Conservation (phyloP, 2,888 invertebrate species). For the Blera fallax region DNA sequence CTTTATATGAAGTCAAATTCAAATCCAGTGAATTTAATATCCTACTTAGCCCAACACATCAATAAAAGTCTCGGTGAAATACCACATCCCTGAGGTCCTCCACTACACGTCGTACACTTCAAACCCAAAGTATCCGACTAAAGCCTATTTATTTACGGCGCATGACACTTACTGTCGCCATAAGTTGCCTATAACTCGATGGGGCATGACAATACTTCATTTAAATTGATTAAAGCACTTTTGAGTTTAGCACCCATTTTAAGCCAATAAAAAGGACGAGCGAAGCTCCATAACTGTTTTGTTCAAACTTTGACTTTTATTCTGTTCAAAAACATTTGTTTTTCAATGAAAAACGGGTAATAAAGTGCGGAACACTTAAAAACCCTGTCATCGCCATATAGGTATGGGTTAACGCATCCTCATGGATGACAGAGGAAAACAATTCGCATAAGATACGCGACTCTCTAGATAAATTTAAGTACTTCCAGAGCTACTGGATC, state of each 20-base stretch:
- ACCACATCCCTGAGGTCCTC: background rate
- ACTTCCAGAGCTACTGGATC: background rate
- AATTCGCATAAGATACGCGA: background rate
- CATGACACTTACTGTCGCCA: background rate
- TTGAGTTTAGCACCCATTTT: constrained; percentile 1
- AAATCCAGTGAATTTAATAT: too few species aligned
- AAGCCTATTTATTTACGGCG: background rate
- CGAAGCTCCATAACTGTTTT: constrained; percentile 1
- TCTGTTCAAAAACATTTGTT: constrained; percentile 27
- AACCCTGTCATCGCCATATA: background rate
- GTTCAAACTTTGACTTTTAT: constrained; percentile 18
- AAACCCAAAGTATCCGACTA: background rate
- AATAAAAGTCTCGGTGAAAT: background rate
- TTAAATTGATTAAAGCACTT: constrained; percentile 23
- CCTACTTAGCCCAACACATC: background rate
- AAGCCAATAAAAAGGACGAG: background rate
- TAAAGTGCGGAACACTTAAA: constrained; percentile 36
- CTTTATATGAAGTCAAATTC: too few species aligned
- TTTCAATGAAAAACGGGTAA: constrained; percentile 32
- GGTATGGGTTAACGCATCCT: background rate
- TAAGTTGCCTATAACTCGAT: background rate
- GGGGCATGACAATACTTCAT: too few species aligned
- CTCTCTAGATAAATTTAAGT: constrained; percentile 31
- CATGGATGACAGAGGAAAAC: background rate
- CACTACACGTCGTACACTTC: background rate